These are phyloP conservation scores for Brevimyrus niger DNA, from an alignment of 2,113 vertebrate species.

Conservation along the genomic window DNA sequence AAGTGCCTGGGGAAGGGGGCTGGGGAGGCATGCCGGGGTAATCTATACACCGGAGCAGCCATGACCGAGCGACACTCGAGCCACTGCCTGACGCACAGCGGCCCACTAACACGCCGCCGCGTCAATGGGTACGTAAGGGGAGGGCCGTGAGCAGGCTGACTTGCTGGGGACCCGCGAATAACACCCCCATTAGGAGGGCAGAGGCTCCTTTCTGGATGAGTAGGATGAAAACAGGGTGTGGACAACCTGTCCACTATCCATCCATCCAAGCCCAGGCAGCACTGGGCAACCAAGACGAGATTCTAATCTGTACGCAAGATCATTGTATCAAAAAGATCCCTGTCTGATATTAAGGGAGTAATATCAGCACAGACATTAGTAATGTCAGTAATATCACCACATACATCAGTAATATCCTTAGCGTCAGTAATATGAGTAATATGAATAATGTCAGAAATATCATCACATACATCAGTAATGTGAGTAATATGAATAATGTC, in stretches of 20 bases:
- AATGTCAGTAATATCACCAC: background rate
- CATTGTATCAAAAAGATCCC: background rate
- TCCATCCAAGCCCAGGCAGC: background rate
- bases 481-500: too few relatives aligned
- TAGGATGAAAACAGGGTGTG: background rate
- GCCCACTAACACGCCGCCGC: background rate
- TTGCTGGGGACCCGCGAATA: background rate
- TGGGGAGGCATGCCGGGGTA: background rate
- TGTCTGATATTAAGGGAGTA: background rate
- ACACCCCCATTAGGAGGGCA: background rate
- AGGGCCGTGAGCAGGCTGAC: background rate
- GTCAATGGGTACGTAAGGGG: background rate
- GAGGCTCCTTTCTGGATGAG: background rate
- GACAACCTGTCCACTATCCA: background rate
- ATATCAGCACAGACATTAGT: too few relatives aligned
- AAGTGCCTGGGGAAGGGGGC: background rate
- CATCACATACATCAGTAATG: background rate
- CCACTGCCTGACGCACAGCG: constrained; percentile 18
- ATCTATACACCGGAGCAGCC: constrained; percentile 6
- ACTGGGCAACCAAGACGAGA: background rate
- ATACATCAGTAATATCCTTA: background rate
- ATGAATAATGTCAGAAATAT: too few relatives aligned
- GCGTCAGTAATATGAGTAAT: too few relatives aligned
- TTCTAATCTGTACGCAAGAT: background rate
- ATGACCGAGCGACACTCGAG: background rate